Evolutionary conservation across 2,888 invertebrate genomes (phyloP), one percentile per base, ranked within the genome.

Genomic region (Venustoraphidia nigricollis): DNA sequence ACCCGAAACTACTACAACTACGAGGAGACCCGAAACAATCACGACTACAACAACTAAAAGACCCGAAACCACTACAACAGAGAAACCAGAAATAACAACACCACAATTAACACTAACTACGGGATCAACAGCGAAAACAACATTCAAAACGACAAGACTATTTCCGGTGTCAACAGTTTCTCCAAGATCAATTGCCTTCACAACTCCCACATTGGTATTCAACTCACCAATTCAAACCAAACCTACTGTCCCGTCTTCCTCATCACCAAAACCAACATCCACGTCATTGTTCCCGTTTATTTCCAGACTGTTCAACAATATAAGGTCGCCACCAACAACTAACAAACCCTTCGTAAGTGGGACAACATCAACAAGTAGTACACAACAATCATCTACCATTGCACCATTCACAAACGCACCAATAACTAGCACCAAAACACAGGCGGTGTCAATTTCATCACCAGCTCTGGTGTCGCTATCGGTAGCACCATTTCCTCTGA

Each of bases 11-110:
- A 11, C 14, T 11, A 14, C 36, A 17, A 66, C 67, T 51, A 66
- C 65, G 54, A 65, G 65, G 48, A 65, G 67, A 50, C 63, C 66
- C 11, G 60, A 65, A 46, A 65, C 63, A 52, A 61, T 64, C 41
- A 64, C 66, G 9, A 62, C 64, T 27, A 54, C 58, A 34, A 51
- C 59, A 40, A 56, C 57, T 10, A 52, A 9, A 10, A 17, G 14
- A 13, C 9, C 17, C 10, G 14, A 45, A 36, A n/a, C 37, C 10
- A 11, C 14, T 9, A 14, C 36, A 44, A 36, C 44, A 8, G 35
- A 8, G 9, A 9, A 39, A 39, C 9, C 39, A 13, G 39, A 39
- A 10, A 39, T 39, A 14, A 40, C 13, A 41, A 34, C 41, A 5
- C 6, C 13, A 47, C 34, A 41, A 13, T 41, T 43, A 14, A 35